Base-by-base conservation (phyloP, 2,888 invertebrate genomes). In the Sarcophaga caerulescens region DNA sequence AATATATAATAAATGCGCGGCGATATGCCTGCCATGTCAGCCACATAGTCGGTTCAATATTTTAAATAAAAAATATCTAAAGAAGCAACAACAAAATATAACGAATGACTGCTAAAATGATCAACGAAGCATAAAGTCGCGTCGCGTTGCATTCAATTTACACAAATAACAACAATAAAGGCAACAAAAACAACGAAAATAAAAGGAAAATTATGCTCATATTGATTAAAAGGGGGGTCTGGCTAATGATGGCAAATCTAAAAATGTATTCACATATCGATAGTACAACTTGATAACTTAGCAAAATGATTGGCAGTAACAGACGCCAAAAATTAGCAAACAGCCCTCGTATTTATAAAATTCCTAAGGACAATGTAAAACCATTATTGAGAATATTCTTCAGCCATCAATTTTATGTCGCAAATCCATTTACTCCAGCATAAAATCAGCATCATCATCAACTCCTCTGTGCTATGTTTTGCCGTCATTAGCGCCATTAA, bases 101-200 rank as follows among this genome's bases (percentile, higher is more conserved):
- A 66, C 69, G 85, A 88, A 84, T 86, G 87, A 84, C 84, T 88
- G 87, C 84, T 80, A n/a, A 80, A 84, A 60, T 84, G 79, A 84
- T 87, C 90, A 91, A 83, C 91, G 88, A 90, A 90, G 90, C 91
- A 89, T 90, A 88, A 91, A 90, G 89, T 90, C 87, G 85, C 85
- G 80, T 82, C 82, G 78, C 82, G 81, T 84, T 81, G 60, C 81
- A 81, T 86, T 86, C 78, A 86, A 86, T 86, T 86, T 86, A 81
- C 82, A 77, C 66, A 69, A 23, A 76, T 45, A 63, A 75, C 35
- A 77, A 71, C 63, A 59, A 69, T 45, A 70, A 57, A 11, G 52
- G 11, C 74, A 52, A 12, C 14, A 35, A 35, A 23, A 65, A 47
- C 59, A n/a, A 47, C 14, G 47, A 52, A 69, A 19, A 69, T 35